Evolutionary conservation across 92 coral and sea anemone species (phyloP), one percentile per base, ranked within the genome.

Genomic region (Epizoanthus illoricatus): DNA sequence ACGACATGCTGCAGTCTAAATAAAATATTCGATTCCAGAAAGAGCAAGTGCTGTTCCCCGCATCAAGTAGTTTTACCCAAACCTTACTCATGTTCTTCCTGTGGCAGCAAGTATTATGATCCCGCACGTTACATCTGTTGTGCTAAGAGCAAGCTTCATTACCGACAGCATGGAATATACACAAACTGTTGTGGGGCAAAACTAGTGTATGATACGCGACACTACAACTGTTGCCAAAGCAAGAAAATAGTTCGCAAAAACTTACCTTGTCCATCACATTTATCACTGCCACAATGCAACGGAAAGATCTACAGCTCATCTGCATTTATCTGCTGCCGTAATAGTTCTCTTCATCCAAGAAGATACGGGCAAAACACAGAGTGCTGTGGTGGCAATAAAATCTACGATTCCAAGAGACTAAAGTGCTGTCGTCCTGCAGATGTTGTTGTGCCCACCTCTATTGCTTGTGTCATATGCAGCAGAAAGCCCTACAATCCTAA

Each of bases 171-270:
- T 24, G 80, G 80, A 58, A 59, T 58, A 28, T 59, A 75, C 43
- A 75, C 80, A 17, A 60, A 40, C 56, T 76, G 81, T 11, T 76
- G 81, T 40, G 70, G 70, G 16, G 81, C 41, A n/a, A 61, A 76
- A 9, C 33, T 40, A 9, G 56, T 76, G 13, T 61, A 59, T 55
- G 39, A 75, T 40, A 59, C 52, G 56, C 54, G 33, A 36, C 80
- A 75, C 8, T 13, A 75, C 61, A 65, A 67, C 28, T 75, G 80
- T 16, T 75, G 80, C 49, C n/a, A 52, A 36, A 12, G 15, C 24
- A 58, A 24, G 60, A 75, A 21, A 16, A 40, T 75, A 76, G 56
- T 76, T 39, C 69, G 11, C 39, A 40, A 59, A 4, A 61, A 65
- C 19, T 23, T 6, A 15, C 36, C n/a, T 39, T 76, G 69, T 40